Percentiles rank a stretch among this genome's conserved stretches.
phyloP scores from a whole-genome alignment of 2,888 invertebrate species.

The Allacma fusca region DNA sequence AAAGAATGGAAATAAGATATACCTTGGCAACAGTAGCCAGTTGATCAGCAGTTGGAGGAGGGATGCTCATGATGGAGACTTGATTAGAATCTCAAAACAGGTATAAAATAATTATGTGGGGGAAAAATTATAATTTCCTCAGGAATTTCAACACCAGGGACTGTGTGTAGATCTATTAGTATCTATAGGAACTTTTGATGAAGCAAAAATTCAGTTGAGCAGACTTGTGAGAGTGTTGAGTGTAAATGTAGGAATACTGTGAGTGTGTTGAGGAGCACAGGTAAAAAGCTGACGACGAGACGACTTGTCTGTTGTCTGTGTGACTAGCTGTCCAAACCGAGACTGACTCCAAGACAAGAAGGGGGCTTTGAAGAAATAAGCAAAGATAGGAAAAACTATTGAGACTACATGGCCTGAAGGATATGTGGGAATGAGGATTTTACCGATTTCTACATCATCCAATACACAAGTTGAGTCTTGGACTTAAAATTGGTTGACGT shows the following conservation, averaged over 20 bases:
- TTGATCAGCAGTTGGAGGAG: constrained; percentile 45
- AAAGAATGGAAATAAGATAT: neutral
- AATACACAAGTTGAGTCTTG: constrained; percentile 4
- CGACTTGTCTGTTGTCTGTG: constrained; percentile 6
- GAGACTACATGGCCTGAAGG: constrained; percentile 32
- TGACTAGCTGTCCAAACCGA: constrained; percentile 39
- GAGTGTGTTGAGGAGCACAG: too few relatives aligned
- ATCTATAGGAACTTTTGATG: neutral
- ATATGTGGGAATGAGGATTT: constrained; percentile 41
- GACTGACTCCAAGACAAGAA: constrained; percentile 29
- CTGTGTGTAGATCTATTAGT: too few relatives aligned
- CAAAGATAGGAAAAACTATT: neutral
- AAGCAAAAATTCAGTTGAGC: too few relatives aligned
- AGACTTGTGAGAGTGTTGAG: neutral
- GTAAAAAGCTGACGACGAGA: too few relatives aligned
- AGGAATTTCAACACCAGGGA: too few relatives aligned
- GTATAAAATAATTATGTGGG: neutral
- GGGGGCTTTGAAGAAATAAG: constrained; percentile 17
- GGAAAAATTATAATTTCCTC: neutral
- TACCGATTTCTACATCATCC: constrained; percentile 36
- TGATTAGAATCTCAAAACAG: neutral
- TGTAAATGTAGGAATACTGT: neutral
- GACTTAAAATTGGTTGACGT: constrained; percentile 25
- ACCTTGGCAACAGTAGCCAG: constrained; percentile 44
- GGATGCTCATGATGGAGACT: constrained; percentile 33